Evolutionary conservation across 2,888 invertebrate genomes (phyloP).

Genomic region (Rotaria sp.): DNA sequence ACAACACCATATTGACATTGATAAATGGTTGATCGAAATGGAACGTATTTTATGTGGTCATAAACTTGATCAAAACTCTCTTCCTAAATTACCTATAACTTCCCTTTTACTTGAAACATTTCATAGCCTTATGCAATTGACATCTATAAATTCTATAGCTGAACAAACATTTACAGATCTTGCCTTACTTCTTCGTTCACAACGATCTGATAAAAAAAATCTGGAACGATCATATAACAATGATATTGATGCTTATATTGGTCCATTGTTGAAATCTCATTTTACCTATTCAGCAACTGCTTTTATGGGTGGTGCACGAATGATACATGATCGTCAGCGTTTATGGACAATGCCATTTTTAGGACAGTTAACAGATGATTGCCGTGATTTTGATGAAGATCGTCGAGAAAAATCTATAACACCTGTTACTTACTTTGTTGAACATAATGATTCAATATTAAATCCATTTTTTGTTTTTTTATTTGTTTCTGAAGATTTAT

Average conservation of each 20-base stretch:
- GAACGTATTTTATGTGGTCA: not conserved
- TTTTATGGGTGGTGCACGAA: constrained; percentile 3
- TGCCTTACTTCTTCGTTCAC: constrained; percentile 1
- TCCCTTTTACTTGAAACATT: not conserved
- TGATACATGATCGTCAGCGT: not conserved
- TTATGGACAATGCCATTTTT: constrained; percentile 13
- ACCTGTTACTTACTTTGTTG: not conserved
- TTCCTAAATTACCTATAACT: constrained; percentile 4
- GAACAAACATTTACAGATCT: constrained; percentile 19
- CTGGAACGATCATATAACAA: not conserved
- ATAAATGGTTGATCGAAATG: not conserved
- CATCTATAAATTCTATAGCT: not conserved
- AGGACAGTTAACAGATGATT: constrained; percentile 24
- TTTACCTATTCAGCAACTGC: not conserved
- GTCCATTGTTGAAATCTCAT: not conserved
- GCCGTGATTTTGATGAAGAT: constrained; percentile 26
- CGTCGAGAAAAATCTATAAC: not conserved
- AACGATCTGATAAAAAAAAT: not conserved
- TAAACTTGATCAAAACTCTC: not conserved
- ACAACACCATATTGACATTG: not conserved
- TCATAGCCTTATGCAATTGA: not conserved
- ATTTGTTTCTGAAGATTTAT: constrained; percentile 5
- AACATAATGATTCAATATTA: not conserved
- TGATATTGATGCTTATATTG: not conserved
- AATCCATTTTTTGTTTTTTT: constrained; percentile 10